A percentile compares a stretch with the other conserved stretches of the same genome.
Conservation (phyloP, 2,888 invertebrate genomes). For the Pristionchus entomophagus region DNA sequence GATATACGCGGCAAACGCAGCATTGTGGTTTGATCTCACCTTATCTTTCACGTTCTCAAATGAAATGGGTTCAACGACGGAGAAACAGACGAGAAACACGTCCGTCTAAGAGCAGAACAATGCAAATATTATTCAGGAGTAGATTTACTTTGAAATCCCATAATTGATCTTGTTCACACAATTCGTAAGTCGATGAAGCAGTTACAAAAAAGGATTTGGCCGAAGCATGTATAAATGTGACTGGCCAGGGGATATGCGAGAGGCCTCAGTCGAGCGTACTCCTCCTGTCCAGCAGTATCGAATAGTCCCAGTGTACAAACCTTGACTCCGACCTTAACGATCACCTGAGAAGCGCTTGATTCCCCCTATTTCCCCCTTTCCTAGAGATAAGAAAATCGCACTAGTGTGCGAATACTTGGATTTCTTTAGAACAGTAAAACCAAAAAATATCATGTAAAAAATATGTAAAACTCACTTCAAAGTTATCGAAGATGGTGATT, state of each 20-base stretch:
- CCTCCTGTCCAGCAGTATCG: constrained; percentile 95
- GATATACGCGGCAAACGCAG: too few relatives aligned
- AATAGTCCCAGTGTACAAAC: constrained; percentile 98
- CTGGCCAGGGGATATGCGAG: constrained; percentile 90
- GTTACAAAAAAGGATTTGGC: constrained; percentile 96
- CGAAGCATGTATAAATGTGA: constrained; percentile 98
- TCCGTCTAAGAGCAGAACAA: too few relatives aligned
- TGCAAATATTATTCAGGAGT: constrained; percentile 98
- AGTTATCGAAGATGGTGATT: not conserved
- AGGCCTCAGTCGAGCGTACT: constrained; percentile 95
- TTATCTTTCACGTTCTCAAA: constrained; percentile 99
- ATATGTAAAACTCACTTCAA: too few relatives aligned
- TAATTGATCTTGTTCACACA: too few relatives aligned
- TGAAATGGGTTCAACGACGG: constrained; percentile 97
- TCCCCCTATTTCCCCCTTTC: too few relatives aligned
- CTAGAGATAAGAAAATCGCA: too few relatives aligned
- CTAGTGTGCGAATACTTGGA: not conserved
- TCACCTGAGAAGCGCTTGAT: constrained; percentile 75
- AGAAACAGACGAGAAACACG: constrained; percentile 99
- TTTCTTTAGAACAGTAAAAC: too few relatives aligned
- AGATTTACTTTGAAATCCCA: too few relatives aligned
- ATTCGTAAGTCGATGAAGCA: constrained; percentile 96
- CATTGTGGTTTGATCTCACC: too few relatives aligned
- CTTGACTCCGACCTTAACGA: constrained; percentile 96
- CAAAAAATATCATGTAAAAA: too few relatives aligned